Evolutionary conservation across 2,797 vertebrate species (phyloP), one percentile per base, ranked within the genome.

Genomic region (Champsocephalus esox): DNA sequence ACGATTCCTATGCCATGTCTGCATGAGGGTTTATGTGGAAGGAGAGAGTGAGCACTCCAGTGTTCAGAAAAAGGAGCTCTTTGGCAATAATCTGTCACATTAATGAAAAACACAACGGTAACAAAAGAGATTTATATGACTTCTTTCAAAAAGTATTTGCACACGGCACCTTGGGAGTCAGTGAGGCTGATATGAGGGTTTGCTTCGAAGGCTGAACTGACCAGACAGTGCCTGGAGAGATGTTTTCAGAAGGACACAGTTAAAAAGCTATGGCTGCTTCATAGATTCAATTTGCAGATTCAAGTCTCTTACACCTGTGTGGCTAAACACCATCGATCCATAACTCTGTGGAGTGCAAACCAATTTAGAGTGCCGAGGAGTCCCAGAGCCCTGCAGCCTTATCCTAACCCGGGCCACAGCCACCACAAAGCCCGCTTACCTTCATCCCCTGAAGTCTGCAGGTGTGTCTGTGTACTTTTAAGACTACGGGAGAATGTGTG

Each of bases 301-400:
- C 71, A 88, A 91, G 92, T 91, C 88, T 89, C 87, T 88, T 92
- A 92, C 89, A 94, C 90, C 91, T 92, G 88, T 92, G 91, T 89
- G 91, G 91, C 89, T 91, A 92, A 92, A 90, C 87, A 90, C 80
- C 89, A 93, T 92, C 92, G 88, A 94, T 94, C 92, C 86, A 92
- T 94, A 92, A 92, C 91, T 92, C 88, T 93, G 89, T 87, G 88
- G 86, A 89, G 89, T 81, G 88, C 92, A 88, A 93, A 92, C 89
- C 92, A 91, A 92, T 94, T 94, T 92, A 87, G 85, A 93, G 84
- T 81, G 89, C 82, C 67, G 75, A 90, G 85, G 81, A 90, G 87
- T 85, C 79, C 70, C 70, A 88, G 85, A 90, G 88, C 82, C 92
- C 84, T 63, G 76, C 79, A 92, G 92, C 86, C 90, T 92, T 92